Conservation (phyloP, 2,888 invertebrate genomes). For the Tachina grossa region DNA sequence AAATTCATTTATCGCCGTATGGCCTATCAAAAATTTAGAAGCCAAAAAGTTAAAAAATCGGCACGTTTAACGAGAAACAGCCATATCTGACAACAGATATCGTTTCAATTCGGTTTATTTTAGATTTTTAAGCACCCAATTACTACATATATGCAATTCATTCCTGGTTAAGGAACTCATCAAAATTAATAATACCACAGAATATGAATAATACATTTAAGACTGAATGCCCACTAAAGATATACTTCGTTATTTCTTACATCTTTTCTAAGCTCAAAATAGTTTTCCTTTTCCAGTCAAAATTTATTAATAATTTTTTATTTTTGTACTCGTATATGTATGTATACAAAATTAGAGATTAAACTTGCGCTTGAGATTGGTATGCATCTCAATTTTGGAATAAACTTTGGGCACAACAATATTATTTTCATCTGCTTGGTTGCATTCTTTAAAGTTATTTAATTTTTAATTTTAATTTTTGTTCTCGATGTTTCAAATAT, state of each 20-base stretch:
- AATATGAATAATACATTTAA: neutral
- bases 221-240: no score
- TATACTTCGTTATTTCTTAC: neutral
- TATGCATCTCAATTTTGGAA: neutral
- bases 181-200: neutral
- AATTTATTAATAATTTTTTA: neutral
- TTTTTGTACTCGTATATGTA: no score
- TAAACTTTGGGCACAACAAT: neutral
- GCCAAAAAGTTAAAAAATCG: no score
- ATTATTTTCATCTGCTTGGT: neutral
- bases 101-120: no score
- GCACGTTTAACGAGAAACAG: no score
- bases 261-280: neutral
- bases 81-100: no score
- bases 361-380: conserved; percentile 8
- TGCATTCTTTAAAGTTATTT: neutral
- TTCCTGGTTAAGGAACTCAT: no score
- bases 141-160: no score
- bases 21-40: no score
- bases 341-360: neutral
- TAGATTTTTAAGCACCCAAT: no score
- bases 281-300: neutral
- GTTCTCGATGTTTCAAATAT: neutral
- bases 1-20: no score
- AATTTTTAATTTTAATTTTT: neutral